A percentile compares a stretch with the other conserved stretches of the same genome.
Evolutionary conservation across 2,113 vertebrate species (phyloP).

Genomic region (Corythornis cristatus): DNA sequence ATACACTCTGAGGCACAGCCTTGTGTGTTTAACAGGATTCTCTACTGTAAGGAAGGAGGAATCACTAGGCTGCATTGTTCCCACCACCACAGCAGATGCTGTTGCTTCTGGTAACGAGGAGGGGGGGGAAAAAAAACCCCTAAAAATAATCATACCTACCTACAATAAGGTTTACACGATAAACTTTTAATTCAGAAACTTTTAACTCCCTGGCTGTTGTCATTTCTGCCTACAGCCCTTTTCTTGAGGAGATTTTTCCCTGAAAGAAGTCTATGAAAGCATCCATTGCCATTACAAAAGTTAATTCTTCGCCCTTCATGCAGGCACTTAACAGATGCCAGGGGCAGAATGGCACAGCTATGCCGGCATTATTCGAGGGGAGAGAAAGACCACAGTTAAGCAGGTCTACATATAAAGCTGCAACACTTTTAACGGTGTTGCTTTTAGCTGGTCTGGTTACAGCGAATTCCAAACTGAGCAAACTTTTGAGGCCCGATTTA

Average conservation of each 20-base stretch:
- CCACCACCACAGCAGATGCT: conserved; percentile 67
- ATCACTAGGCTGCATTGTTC: conserved; percentile 72
- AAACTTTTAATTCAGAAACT: conserved; percentile 15
- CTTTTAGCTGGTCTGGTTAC: conserved; percentile 10
- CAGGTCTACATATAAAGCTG: conserved; percentile 56
- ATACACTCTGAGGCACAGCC: conserved; percentile 68
- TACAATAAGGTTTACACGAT: neutral
- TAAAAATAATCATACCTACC: conserved; percentile 4
- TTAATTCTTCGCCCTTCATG: conserved; percentile 68
- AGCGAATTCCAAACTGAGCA: neutral
- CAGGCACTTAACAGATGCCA: conserved; percentile 77
- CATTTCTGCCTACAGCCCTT: conserved; percentile 8
- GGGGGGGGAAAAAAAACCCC: rapidly evolving
- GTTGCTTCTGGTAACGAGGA: conserved; percentile 57
- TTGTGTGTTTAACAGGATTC: conserved; percentile 71
- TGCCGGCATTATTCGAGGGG: conserved; percentile 36
- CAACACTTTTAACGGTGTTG: conserved; percentile 62
- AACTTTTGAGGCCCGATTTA: neutral
- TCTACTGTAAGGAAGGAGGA: conserved; percentile 67
- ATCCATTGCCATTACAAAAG: conserved; percentile 70
- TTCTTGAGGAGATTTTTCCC: conserved; percentile 56
- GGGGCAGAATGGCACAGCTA: conserved; percentile 71
- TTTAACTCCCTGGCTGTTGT: conserved; percentile 12
- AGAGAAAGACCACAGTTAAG: conserved; percentile 60
- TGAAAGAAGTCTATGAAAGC: conserved; percentile 68